Evolutionary conservation across 2,888 invertebrate species (phyloP), one percentile per base, ranked within the genome.

Genomic region (Volucella inanis): DNA sequence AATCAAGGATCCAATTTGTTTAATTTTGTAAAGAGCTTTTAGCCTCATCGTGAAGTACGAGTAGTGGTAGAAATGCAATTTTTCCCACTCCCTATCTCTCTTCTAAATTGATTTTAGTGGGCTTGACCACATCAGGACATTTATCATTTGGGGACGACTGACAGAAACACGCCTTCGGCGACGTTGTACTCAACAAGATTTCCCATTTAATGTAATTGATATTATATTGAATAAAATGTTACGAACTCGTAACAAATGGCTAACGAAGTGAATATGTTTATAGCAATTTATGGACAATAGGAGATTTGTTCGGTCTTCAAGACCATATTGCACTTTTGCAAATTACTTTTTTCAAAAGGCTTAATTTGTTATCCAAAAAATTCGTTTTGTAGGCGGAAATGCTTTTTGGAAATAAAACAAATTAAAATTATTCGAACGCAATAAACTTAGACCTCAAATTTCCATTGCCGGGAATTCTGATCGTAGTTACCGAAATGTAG

Each of bases 1-100:
- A 76, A 57, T 81, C 38, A 68, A 59, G 70, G 68, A 57, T 85
- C 57, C 76, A 76, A 81, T 85, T 85, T 81, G 76, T 81, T 81
- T 85, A 85, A 85, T 85, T 77, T 81, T 6, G 67, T 64, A 85
- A 81, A 81, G 75, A 85, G 85, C 85, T 81, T 76, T 81, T 50
- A 10, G 55, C 45, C 50, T 39, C 31, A 67, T 64, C 68, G 55
- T 75, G 15, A 9, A 31, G 14, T 14, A 18, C 10, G 22, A 52
- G 52, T 12, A 45, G 43, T 41, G 3, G 52, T 8, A 43, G 10
- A 43, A 67, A 45, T 72, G 47, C 49, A 71, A 10, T 14, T 65
- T 43, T 54, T 49, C 59, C 38, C 15, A 31, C 31, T 31, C 31
- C 31, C 31, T 31, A 12, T 1, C 10, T 31, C 49, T 59, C 10